These are phyloP conservation scores for Lymantria dispar DNA, from an alignment of 2,888 invertebrate genomes.

Conservation along the genomic window DNA sequence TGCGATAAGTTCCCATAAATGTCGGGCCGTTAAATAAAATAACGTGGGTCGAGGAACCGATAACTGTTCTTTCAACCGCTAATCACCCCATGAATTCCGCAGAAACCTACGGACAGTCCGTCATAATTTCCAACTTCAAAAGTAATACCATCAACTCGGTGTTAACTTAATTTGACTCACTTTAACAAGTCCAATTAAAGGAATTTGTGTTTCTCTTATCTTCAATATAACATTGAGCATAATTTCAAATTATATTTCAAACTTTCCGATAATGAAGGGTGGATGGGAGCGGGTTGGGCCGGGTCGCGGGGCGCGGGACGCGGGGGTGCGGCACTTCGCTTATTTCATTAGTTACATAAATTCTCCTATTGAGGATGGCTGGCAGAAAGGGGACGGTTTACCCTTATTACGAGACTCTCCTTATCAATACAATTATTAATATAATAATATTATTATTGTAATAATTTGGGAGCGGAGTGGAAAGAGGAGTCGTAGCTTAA, in stretches of 20 bases:
- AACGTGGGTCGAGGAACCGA: slow-evolving; percentile 53
- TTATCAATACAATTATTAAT: slow-evolving; percentile 83
- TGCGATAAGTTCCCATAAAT: slow-evolving; percentile 60
- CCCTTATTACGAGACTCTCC: slow-evolving; percentile 83
- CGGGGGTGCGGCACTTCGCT: slow-evolving; percentile 73
- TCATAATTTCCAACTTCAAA: slow-evolving; percentile 79
- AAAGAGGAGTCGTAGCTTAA: slow-evolving; percentile 77
- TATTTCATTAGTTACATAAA: slow-evolving; percentile 83
- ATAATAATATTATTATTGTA: slow-evolving; percentile 83
- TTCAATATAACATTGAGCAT: slow-evolving; percentile 83
- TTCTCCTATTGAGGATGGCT: slow-evolving; percentile 82
- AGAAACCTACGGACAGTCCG: slow-evolving; percentile 69
- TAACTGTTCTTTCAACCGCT: slow-evolving; percentile 68
- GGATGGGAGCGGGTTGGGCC: slow-evolving; percentile 63
- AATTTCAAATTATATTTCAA: slow-evolving; percentile 83
- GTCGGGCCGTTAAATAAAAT: slow-evolving; percentile 57
- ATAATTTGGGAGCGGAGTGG: slow-evolving; percentile 76
- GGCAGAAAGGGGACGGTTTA: slow-evolving; percentile 82
- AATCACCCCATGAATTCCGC: slow-evolving; percentile 65
- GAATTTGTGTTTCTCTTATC: slow-evolving; percentile 83
- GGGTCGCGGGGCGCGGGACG: slow-evolving; percentile 36
- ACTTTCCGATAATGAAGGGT: slow-evolving; percentile 83
- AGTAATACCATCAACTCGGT: slow-evolving; percentile 82
- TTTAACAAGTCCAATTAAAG: slow-evolving; percentile 83
- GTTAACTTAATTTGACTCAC: slow-evolving; percentile 83